Base-by-base conservation (phyloP, 2,888 invertebrate genomes). In the Cephonodes hylas region DNA sequence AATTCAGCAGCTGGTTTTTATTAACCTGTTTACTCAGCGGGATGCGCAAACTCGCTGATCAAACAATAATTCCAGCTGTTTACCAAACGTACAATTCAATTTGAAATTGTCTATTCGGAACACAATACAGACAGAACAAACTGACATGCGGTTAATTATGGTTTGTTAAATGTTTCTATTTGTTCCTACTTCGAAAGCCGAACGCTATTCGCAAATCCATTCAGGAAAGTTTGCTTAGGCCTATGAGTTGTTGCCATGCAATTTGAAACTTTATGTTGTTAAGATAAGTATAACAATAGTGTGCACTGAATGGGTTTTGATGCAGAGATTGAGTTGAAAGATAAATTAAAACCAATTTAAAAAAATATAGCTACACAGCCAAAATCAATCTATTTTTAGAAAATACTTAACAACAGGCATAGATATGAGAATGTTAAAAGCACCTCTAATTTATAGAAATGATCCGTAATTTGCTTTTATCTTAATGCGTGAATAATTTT, bases 171-270 rank as follows among this genome's bases (percentile, higher is more conserved):
- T 68, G 67, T 69, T 71, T 67, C 64, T 63, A 70, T 74, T 71
- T 65, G 25, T 48, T 27, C 38, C 59, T 63, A 60, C 46, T 63
- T 45, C 48, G 61, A 67, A 70, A 60, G 53, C 61, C 61, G 63
- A 75, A 69, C 67, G 67, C 63, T 70, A 73, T 75, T 72, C 69
- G 71, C 66, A 66, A 68, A 73, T 64, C 71, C 70, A 74, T 75
- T 75, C 69, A 72, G 53, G 18, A 31, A 46, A 53, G 53, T 53
- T 31, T 4, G 53, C 31, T 53, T 53, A 53, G 53, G 31, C 53
- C 53, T 53, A 53, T 13, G 13, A 46, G 27, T 27, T 53, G 10
- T 31, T 27, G 8, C 8, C 10, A 18, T 4, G 4, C 10, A 8
- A 53, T 31, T 53, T 27, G 4, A n/a, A 31, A 31, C 53, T 53